Conservation (phyloP, 2,797 vertebrate genomes). For the Orientallactaga sibirica region DNA sequence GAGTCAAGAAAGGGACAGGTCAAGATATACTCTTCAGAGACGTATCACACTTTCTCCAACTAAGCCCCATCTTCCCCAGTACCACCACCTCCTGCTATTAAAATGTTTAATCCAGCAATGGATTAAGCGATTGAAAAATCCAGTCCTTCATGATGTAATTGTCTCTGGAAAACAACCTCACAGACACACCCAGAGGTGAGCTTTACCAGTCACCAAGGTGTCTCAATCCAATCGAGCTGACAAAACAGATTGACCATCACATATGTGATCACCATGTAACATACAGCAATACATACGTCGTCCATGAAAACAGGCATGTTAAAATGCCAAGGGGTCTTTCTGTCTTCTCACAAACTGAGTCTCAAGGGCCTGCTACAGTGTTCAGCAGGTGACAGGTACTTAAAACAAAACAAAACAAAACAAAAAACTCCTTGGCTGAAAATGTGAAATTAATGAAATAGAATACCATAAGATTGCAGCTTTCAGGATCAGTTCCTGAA, state of each 20-base stretch:
- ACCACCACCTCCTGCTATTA: neutral
- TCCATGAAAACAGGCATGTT: neutral
- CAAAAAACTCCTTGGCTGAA: neutral
- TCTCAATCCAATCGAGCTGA: neutral
- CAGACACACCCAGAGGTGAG: neutral
- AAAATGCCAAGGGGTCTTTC: neutral
- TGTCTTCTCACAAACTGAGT: neutral
- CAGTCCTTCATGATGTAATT: neutral
- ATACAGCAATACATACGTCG: no score
- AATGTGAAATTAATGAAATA: neutral
- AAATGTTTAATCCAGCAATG: neutral
- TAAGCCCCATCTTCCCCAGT: neutral
- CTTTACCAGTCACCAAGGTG: neutral
- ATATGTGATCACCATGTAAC: neutral
- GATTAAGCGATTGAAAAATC: neutral
- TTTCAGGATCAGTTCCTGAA: neutral
- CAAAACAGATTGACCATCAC: neutral
- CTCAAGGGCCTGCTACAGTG: neutral
- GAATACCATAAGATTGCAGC: neutral
- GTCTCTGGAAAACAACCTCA: neutral
- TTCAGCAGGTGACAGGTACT: neutral
- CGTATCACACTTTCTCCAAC: neutral
- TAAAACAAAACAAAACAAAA: neutral
- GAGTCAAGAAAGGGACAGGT: no score
- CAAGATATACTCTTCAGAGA: no score